Conservation (phyloP, 1,140 invertebrate species). For the Maconellicoccus hirsutus region DNA sequence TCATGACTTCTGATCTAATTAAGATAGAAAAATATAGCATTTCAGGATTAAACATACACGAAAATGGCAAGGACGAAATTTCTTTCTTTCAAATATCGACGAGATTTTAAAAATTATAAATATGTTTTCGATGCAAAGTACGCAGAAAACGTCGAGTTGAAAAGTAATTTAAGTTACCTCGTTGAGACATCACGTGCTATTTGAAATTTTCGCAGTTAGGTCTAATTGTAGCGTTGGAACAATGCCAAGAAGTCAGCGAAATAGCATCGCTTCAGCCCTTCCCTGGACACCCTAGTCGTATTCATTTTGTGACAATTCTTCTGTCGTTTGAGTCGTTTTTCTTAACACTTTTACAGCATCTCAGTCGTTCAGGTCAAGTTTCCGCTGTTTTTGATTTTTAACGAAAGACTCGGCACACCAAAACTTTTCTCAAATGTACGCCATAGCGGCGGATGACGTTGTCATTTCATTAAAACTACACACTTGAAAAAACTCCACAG, state of each 20-base stretch:
- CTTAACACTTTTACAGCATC: not conserved
- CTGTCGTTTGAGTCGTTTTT: not conserved
- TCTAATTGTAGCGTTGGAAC: conserved; percentile 3
- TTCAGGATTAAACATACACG: too few species aligned
- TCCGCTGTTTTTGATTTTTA: not conserved
- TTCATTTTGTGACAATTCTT: not conserved
- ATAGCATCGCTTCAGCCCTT: not conserved
- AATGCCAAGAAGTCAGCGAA: conserved; percentile 1
- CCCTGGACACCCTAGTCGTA: not conserved
- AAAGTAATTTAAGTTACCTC: not conserved
- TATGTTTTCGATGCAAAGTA: too few species aligned
- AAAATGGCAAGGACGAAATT: too few species aligned
- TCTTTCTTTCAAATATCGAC: too few species aligned
- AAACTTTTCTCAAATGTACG: not conserved
- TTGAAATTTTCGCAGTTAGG: not conserved
- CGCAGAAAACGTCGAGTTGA: not conserved
- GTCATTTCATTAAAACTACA: not conserved
- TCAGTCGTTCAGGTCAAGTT: not conserved
- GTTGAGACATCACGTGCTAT: conserved; percentile 7
- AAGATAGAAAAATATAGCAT: too few species aligned
- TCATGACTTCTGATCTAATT: too few species aligned
- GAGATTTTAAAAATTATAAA: too few species aligned
- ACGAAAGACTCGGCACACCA: not conserved
- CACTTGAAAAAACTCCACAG: too few species aligned
- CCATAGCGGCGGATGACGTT: not conserved